Percentiles rank a stretch among this genome's conserved stretches.
Evolutionary conservation across 1,140 invertebrate genomes (phyloP).

Genomic region (Kradibia gibbosae): DNA sequence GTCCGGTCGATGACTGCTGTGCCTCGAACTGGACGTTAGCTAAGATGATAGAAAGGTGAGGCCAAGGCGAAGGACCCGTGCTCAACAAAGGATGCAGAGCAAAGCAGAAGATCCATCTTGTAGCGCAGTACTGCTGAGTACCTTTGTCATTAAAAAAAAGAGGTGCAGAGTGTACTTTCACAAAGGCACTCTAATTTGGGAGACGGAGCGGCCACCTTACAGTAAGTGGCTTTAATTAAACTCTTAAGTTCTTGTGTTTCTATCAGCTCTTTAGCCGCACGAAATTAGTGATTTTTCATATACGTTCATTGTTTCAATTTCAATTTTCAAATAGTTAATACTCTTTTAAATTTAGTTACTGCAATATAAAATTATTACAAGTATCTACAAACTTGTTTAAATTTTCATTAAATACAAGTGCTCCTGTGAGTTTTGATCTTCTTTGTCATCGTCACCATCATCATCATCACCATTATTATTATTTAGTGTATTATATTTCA

Average conservation of each 20-base stretch:
- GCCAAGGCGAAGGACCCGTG: neutral
- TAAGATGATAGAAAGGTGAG: neutral
- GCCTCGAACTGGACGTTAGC: neutral
- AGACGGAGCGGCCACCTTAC: slow-evolving; percentile 74
- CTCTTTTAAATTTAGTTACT: too few relatives aligned
- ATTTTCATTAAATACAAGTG: too few relatives aligned
- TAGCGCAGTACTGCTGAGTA: slow-evolving; percentile 74
- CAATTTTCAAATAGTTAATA: neutral
- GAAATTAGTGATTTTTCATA: too few relatives aligned
- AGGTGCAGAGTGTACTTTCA: slow-evolving; percentile 79
- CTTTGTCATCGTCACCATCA: too few relatives aligned
- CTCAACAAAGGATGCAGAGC: neutral
- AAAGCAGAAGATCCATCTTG: slow-evolving; percentile 43
- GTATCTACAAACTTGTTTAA: too few relatives aligned
- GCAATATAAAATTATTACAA: too few relatives aligned
- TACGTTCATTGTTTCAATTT: neutral
- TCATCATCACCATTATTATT: too few relatives aligned
- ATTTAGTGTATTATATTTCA: too few relatives aligned
- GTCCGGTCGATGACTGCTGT: neutral
- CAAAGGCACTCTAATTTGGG: slow-evolving; percentile 77
- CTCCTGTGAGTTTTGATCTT: too few relatives aligned
- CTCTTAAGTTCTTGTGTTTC: too few relatives aligned
- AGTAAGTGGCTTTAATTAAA: slow-evolving; percentile 67
- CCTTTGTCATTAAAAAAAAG: slow-evolving; percentile 77
- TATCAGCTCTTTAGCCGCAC: too few relatives aligned